Evolutionary conservation across 2,113 vertebrate genomes (phyloP), one percentile per base, ranked within the genome.

Genomic region (Numenius arquata): DNA sequence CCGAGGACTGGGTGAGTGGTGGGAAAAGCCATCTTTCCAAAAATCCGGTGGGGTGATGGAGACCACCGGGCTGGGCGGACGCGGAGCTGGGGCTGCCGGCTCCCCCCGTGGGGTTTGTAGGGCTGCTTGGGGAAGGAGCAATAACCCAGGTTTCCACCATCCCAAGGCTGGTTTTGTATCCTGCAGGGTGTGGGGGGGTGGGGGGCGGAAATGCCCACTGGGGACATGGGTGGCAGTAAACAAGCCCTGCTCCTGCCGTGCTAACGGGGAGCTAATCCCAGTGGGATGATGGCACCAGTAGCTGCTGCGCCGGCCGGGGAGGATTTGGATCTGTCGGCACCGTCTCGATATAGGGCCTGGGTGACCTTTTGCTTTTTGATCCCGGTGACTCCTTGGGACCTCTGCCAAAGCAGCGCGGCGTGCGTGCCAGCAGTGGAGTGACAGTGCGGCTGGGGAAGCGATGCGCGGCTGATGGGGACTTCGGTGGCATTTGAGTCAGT

Each of bases 401-500:
- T 67, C 5, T 6, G 95, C 83, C 86, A 66, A 27, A 36, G 67
- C 55, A 14, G 12, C 2, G 5, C 4, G 34, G 47, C 3, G 5
- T 21, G 90, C 40, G 8, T 23, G 75, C 79, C 55, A 77, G 91
- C 71, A 41, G 50, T 8, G 38, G 45, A 93, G 94, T 48, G 86
- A 48, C 77, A 81, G 55, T 19, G 25, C 2, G 8, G 55, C 76
- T 58, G 11, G 88, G 92, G 0, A n/a, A 41, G 74, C 22, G 25
- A 41, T 3, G 0, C 0, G 4, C 2, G 1, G 32, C 58, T 32
- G 6, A 4, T 2, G 1, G 88, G 62, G 38, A 73, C 47, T 29
- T 73, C 0, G 0, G 53, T 0, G 1, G 50, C 0, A 0, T 40
- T 92, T n/a, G 88, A 26, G 63, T 5, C 2, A 1, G 40, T 78